phyloP scores from a whole-genome alignment of 2,888 invertebrate genomes.

The Hyles lineata region DNA sequence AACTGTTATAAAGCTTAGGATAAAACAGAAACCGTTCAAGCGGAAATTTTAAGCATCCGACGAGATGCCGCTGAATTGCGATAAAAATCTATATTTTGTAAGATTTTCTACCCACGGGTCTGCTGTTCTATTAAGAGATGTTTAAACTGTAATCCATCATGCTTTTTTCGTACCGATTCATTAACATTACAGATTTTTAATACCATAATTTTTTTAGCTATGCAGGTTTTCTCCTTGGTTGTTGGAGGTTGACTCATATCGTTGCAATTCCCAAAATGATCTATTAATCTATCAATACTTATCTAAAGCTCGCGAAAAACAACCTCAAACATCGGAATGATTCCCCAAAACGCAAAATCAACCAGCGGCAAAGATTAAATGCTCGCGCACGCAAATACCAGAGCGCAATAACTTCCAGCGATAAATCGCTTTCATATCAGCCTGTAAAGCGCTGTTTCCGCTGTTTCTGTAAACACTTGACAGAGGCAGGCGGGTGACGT shows the following conservation, averaged over 20 bases:
- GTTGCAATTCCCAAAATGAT: too few species aligned
- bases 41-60: not conserved
- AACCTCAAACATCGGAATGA: not conserved
- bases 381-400: not conserved
- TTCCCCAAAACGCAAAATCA: not conserved
- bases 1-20: not conserved
- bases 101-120: not conserved
- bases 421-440: conserved; percentile 4
- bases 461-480: conserved; percentile 8
- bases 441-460: conserved; percentile 19
- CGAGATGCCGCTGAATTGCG: not conserved
- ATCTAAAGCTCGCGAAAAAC: not conserved
- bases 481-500: conserved; percentile 11
- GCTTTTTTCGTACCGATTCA: too few species aligned
- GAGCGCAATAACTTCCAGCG: not conserved
- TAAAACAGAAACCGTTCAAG: not conserved
- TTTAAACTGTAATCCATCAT: too few species aligned
- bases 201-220: too few species aligned
- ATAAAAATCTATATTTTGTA: not conserved
- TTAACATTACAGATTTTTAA: too few species aligned
- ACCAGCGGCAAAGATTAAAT: not conserved
- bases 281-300: too few species aligned
- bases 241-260: too few species aligned
- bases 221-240: too few species aligned
- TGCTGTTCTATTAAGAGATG: too few species aligned